A percentile compares a stretch with the other conserved stretches of the same genome.
These are phyloP conservation scores for Blastobasis lacticolella DNA, from an alignment of 2,888 invertebrate species.

Conservation along the genomic window DNA sequence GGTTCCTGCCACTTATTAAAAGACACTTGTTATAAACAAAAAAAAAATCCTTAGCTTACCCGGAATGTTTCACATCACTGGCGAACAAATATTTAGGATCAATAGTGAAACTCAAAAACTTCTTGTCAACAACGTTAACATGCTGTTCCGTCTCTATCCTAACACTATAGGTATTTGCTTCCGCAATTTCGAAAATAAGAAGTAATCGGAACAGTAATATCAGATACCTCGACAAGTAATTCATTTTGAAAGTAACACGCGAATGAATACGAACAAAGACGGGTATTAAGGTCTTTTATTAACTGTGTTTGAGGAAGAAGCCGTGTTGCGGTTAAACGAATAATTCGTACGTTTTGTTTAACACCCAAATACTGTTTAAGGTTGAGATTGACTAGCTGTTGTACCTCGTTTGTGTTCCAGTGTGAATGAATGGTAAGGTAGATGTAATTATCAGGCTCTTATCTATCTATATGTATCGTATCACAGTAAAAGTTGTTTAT, in stretches of 20 bases:
- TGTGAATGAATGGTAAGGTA: too few relatives aligned
- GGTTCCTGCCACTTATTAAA: too few relatives aligned
- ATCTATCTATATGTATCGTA: too few relatives aligned
- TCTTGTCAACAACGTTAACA: conserved; percentile 77
- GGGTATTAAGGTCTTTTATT: conserved; percentile 24
- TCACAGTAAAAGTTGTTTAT: too few relatives aligned
- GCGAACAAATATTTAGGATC: conserved; percentile 78
- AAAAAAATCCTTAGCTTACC: conserved; percentile 28
- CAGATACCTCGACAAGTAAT: conserved; percentile 1
- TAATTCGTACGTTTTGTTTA: conserved; percentile 1
- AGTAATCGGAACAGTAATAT: conserved; percentile 5
- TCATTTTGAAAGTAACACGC: background rate
- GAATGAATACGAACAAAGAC: conserved; percentile 6
- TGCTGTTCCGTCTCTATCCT: conserved; percentile 76
- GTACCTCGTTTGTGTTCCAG: too few relatives aligned
- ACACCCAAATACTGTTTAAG: too few relatives aligned
- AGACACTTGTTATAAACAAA: background rate
- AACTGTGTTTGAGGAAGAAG: conserved; percentile 17
- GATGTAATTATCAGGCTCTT: too few relatives aligned
- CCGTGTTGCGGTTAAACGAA: conserved; percentile 18
- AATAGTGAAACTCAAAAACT: conserved; percentile 82
- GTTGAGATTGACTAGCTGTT: too few relatives aligned
- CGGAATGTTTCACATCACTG: conserved; percentile 40
- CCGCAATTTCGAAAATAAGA: conserved; percentile 11
- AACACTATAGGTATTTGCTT: conserved; percentile 65